Base-by-base conservation (phyloP, 1,140 invertebrate genomes). In the Agraylea sexmaculata region DNA sequence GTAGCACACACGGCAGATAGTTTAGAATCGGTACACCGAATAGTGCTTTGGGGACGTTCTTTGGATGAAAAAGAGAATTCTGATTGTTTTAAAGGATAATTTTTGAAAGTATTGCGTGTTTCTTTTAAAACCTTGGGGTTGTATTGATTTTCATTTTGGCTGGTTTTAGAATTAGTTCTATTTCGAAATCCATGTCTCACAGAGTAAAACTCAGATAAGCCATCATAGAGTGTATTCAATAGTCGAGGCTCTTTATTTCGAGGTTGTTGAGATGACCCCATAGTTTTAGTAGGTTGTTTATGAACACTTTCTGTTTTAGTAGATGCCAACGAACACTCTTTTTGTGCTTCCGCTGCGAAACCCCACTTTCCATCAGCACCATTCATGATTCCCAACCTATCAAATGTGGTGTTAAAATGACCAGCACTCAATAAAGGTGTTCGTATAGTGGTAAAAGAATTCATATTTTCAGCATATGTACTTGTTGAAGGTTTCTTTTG, bases 121-220 rank as follows among this genome's bases (percentile, higher is more conserved):
- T 63, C 64, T 32, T 66, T 65, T 3, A 62, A 42, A 35, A 62
- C 62, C 28, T 57, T 49, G 4, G 50, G 45, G 11, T 53, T 49
- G 25, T 49, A 47, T 15, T 0, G 56, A 54, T 39, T 15, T 36
- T 52, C 38, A 23, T 45, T 31, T 25, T 42, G 32, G n/a, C 47
- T 46, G 5, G 23, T 50, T 12, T 42, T 37, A 28, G 43, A 54
- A 29, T 40, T 46, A 19, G 46, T n/a, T 47, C 47, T 60, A 50
- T 27, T 62, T 39, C 41, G 54, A 58, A 23, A 37, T 42, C 59
- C 76, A 57, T 51, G 70, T 56, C 51, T 78, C 51, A 62, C 76
- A 60, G 80, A 77, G 54, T 84, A 90, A 48, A 87, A 77, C 57
- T 88, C 84, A 42, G 84, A 87, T 6, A 90, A 65, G 2, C 85